Conservation (phyloP, 2,113 vertebrate genomes). For the Saguinus imperator region DNA sequence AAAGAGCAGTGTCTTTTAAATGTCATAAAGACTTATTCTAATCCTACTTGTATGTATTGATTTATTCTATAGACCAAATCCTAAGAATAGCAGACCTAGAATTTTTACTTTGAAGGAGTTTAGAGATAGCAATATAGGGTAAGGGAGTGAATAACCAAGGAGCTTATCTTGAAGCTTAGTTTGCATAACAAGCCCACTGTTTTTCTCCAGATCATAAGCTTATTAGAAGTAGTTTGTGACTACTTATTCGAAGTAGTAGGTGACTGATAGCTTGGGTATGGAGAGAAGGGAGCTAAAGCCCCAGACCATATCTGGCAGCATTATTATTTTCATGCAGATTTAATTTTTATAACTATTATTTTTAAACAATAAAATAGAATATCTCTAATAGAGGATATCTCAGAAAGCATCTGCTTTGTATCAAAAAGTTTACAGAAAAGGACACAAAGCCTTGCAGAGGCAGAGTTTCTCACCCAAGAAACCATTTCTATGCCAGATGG, state of each 20-base stretch:
- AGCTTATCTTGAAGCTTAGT: not conserved
- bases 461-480: not conserved
- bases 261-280: not conserved
- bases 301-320: not conserved
- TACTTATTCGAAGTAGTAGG: not conserved
- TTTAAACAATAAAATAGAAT: not conserved
- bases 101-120: not conserved
- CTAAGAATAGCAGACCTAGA: not conserved
- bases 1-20: not conserved
- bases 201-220: not conserved
- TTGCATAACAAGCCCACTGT: not conserved
- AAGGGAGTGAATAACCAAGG: not conserved
- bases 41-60: not conserved
- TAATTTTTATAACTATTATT: not conserved
- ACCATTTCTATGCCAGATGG: not conserved
- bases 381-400: not conserved
- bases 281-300: not conserved
- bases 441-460: not conserved
- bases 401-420: not conserved
- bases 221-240: not conserved
- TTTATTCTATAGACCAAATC: slow-evolving; percentile 16
- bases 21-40: not conserved
- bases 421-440: not conserved
- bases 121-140: not conserved
- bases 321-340: not conserved